Base-by-base conservation (phyloP, 2,113 vertebrate genomes). In the Nothobranchius furzeri region DNA sequence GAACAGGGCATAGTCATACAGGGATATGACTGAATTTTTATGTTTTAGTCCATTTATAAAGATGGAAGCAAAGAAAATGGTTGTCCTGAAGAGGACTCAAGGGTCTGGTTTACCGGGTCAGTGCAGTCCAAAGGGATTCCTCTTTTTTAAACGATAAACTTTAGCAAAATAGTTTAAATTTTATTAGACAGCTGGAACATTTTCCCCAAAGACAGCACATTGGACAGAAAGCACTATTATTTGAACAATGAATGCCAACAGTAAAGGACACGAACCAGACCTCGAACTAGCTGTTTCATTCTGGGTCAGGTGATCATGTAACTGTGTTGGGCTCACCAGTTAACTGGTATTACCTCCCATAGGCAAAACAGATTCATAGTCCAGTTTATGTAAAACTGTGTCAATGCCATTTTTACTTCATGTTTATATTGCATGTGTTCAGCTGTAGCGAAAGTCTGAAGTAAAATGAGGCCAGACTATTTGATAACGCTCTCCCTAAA, bases 401-500 rank as follows among this genome's bases (percentile, higher is more conserved):
- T 55, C n/a, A 11, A 24, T 9, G 14, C 37, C 37, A 47, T 11
- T 30, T 47, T 9, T 47, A 54, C 49, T 17, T 10, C 0, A 6
- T 9, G 4, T n/a, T 4, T 60, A 35, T 55, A 6, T 46, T 6
- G 12, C 40, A 48, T n/a, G 17, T 4, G 12, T 48, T 15, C 64
- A 42, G 68, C 60, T 50, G 35, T 42, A 40, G 55, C 50, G 0
- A 47, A 10, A 48, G 35, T 25, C 35, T 3, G 36, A 25, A 6
- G 64, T 45, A 58, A 71, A 55, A 57, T 55, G 48, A 60, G 64
- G 64, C 50, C 70, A 49, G 52, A 25, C 46, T 43, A 73, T 72
- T 20, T 85, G 81, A 87, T 82, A 75, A 83, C 74, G 75, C 74
- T 58, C 42, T 57, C 63, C 47, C 75, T 85, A 78, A 89, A 75